Base-by-base conservation (phyloP, 2,113 vertebrate genomes). In the Anser cygnoides region DNA sequence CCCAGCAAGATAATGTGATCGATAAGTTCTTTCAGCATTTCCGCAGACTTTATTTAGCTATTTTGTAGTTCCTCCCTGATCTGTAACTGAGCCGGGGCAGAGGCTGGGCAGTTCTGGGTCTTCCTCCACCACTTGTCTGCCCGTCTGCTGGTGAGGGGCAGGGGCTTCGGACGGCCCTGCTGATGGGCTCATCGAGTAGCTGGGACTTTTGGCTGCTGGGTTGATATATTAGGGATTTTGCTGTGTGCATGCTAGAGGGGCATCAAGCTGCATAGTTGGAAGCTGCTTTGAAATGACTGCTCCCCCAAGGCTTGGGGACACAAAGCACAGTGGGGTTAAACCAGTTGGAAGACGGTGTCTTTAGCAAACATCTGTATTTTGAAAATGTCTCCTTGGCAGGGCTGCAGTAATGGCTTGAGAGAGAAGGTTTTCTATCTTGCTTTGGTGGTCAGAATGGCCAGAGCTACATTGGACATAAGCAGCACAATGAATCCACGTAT, bases 401-500 rank as follows among this genome's bases (percentile, higher is more conserved):
- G n/a, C 37, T 81, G 19, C 41, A 33, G n/a, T 12, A n/a, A 79
- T 5, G 28, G 31, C 3, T 63, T 35, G 33, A 33, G 65, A 57
- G 33, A 33, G 65, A 52, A 71, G 50, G 8, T 43, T 93, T 70
- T 66, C 33, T 81, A 18, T 8, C 15, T 84, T 70, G 13, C 50
- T 62, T 62, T 81, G 35, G 33, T 73, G 68, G 39, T 57, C 59
- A 39, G 1, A 37, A 49, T 81, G 49, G 37, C 28, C 52, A 44
- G 62, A 76, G 67, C 39, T 37, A 2, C 6, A 6, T 37, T 31
- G 23, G 66, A n/a, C 18, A 3, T 2, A 63, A 28, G 54, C 31
- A n/a, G 12, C 2, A 4, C 33, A 57, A 8, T 3, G 14, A 49
- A 49, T 31, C 13, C 2, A 4, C 4, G 7, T n/a, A 4, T 23